Conservation (phyloP, 2,113 vertebrate genomes). For the Hippoglossus stenolepis region DNA sequence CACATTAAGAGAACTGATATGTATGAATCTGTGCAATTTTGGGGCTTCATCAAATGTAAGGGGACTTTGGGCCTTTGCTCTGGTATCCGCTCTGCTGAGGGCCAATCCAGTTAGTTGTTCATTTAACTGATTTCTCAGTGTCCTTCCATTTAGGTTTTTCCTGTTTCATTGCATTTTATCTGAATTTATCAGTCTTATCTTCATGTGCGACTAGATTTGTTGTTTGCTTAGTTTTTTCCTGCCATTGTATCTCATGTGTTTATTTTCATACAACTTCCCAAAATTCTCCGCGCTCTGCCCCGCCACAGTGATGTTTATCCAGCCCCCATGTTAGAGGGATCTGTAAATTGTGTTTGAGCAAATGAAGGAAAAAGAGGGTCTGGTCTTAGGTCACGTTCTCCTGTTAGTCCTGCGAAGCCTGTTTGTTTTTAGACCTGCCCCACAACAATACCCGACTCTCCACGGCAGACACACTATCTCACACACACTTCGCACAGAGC, state of each 20-base stretch:
- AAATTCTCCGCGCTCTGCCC: constrained; percentile 54
- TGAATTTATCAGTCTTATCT: constrained; percentile 27
- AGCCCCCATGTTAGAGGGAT: constrained; percentile 32
- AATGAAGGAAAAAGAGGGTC: constrained; percentile 35
- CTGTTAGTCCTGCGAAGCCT: constrained; percentile 48
- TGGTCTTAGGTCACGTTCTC: constrained; percentile 64
- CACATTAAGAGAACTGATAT: no score
- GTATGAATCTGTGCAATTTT: no score
- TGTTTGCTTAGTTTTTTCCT: constrained; percentile 73
- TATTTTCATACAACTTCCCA: constrained; percentile 71
- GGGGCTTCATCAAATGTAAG: no score
- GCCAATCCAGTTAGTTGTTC: not conserved
- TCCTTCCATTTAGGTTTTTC: not conserved
- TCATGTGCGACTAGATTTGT: constrained; percentile 40
- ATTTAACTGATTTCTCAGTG: not conserved
- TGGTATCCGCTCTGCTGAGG: not conserved
- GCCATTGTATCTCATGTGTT: constrained; percentile 73
- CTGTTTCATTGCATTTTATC: constrained; percentile 28
- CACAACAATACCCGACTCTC: constrained; percentile 70
- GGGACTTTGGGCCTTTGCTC: no score
- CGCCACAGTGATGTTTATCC: constrained; percentile 58
- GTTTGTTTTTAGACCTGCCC: constrained; percentile 80
- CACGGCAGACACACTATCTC: constrained; percentile 53
- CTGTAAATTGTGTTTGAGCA: constrained; percentile 50
- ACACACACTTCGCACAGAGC: constrained; percentile 47